phyloP scores from a whole-genome alignment of 2,113 vertebrate species.

The Lampris incognitus region DNA sequence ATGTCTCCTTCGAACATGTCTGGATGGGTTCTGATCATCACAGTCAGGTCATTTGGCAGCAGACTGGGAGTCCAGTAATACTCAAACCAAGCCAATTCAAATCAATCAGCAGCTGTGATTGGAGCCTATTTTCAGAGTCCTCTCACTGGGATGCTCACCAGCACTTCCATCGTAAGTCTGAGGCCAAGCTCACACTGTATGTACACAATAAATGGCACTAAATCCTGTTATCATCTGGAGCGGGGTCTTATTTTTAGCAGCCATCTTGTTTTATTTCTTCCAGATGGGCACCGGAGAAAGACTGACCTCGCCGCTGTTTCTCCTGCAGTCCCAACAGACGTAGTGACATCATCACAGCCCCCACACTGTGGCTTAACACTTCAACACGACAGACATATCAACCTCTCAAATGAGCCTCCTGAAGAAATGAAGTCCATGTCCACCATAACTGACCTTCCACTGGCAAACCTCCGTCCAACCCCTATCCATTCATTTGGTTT shows the following conservation, averaged over 20 bases:
- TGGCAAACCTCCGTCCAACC: slow-evolving; percentile 20
- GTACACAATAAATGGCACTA: slow-evolving; percentile 70
- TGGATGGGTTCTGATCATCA: not conserved
- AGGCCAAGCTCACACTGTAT: slow-evolving; percentile 62
- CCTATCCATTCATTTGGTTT: slow-evolving; percentile 42
- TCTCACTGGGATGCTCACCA: slow-evolving; percentile 52
- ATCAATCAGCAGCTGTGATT: slow-evolving; percentile 45
- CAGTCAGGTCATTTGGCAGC: slow-evolving; percentile 51
- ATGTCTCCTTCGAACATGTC: too few species aligned
- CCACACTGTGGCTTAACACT: not conserved
- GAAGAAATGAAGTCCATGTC: not conserved
- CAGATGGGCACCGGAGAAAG: slow-evolving; percentile 71
- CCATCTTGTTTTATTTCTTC: slow-evolving; percentile 75
- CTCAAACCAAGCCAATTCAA: slow-evolving; percentile 67
- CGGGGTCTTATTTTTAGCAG: slow-evolving; percentile 77
- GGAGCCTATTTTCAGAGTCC: slow-evolving; percentile 27
- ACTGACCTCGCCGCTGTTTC: slow-evolving; percentile 72
- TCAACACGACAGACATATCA: slow-evolving; percentile 26
- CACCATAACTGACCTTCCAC: slow-evolving; percentile 12
- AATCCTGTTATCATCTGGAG: slow-evolving; percentile 75
- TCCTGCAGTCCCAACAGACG: slow-evolving; percentile 64
- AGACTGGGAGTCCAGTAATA: slow-evolving; percentile 51
- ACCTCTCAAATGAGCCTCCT: not conserved
- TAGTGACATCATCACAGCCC: slow-evolving; percentile 69
- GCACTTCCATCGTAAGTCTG: slow-evolving; percentile 62